Percentiles rank a stretch among this genome's conserved stretches.
phyloP scores from a whole-genome alignment of 2,113 vertebrate species.

The Nannospalax galili region DNA sequence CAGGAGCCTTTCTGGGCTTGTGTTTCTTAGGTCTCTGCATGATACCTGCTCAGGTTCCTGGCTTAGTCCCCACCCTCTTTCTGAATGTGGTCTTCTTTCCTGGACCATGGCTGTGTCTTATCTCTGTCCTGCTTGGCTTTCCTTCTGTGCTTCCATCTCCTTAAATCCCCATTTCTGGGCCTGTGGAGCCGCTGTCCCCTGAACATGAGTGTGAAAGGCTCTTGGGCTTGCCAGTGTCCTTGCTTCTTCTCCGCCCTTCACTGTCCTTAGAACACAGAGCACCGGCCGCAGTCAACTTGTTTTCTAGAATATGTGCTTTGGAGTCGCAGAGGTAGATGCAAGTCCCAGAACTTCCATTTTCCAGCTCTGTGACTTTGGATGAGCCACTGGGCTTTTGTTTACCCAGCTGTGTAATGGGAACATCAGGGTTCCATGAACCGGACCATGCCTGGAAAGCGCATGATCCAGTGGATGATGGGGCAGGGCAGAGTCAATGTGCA shows the following conservation, averaged over 20 bases:
- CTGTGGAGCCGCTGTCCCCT: fast-evolving
- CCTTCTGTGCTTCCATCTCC: not conserved
- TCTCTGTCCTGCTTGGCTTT: not conserved
- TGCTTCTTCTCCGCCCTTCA: no score
- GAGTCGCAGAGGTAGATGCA: not conserved
- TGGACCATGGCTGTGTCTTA: not conserved
- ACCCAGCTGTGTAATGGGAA: not conserved
- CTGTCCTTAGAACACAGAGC: not conserved
- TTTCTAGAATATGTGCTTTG: fast-evolving
- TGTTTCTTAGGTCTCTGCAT: not conserved
- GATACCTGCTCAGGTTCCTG: not conserved
- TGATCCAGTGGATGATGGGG: fast-evolving
- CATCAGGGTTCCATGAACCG: fast-evolving
- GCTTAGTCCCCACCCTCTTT: fast-evolving
- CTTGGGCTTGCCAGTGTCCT: not conserved
- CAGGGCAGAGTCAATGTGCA: fast-evolving
- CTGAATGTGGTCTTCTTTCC: not conserved
- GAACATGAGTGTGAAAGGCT: fast-evolving
- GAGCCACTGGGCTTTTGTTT: not conserved
- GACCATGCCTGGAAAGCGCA: fast-evolving
- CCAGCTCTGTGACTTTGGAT: not conserved
- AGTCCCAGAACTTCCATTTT: not conserved
- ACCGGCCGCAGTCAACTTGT: not conserved
- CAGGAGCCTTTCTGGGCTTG: not conserved
- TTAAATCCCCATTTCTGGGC: no score